Conservation (phyloP, 2,797 vertebrate genomes). For the Manis javanica region DNA sequence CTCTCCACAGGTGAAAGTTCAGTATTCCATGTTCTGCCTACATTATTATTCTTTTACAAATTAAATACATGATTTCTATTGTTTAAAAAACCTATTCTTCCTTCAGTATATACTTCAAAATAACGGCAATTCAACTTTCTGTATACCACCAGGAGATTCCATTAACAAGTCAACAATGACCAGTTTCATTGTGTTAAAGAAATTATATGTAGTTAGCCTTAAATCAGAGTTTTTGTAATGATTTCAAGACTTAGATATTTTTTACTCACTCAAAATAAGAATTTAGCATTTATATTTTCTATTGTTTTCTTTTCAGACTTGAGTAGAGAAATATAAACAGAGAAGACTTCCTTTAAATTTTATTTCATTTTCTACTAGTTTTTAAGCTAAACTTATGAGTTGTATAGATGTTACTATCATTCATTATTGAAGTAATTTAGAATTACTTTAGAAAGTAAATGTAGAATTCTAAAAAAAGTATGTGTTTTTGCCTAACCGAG, state of each 20-base stretch:
- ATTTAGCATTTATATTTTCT: not conserved
- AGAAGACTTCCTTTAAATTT: not conserved
- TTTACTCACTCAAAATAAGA: not conserved
- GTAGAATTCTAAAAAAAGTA: not conserved
- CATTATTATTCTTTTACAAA: slow-evolving; percentile 17
- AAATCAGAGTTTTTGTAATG: not conserved
- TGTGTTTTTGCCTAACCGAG: not conserved
- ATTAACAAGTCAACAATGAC: not conserved
- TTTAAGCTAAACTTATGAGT: not conserved
- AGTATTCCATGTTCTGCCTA: not conserved
- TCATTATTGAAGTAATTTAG: not conserved
- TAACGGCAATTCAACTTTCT: not conserved
- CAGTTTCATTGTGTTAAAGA: not conserved
- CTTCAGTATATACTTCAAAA: not conserved
- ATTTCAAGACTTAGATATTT: not conserved
- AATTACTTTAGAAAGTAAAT: not conserved
- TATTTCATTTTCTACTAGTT: slow-evolving; percentile 4
- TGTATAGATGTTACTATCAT: not conserved
- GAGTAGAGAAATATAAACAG: not conserved
- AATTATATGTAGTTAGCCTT: not conserved
- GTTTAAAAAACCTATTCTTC: not conserved
- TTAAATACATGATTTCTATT: not conserved
- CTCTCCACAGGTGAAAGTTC: not conserved
- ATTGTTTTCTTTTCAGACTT: not conserved
- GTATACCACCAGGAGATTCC: not conserved